phyloP scores from a whole-genome alignment of 2,888 invertebrate species.

The Oscheius sp. region DNA sequence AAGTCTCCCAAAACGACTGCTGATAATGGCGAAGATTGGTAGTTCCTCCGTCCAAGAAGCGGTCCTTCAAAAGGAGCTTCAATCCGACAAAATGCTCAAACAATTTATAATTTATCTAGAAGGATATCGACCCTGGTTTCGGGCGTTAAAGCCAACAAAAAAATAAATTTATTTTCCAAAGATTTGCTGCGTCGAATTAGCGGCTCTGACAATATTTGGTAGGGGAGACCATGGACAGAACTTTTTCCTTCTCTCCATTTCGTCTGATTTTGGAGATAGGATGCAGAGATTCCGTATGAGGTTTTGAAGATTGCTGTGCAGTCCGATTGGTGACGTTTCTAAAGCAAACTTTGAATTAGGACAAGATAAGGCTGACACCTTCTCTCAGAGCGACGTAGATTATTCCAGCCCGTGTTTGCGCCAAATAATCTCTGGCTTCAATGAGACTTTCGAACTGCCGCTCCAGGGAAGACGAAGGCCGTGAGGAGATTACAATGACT shows the following conservation, averaged over 20 bases:
- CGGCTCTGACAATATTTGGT: neutral
- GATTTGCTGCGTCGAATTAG: constrained; percentile 1
- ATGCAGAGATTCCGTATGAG: neutral
- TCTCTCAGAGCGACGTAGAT: neutral
- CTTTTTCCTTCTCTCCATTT: neutral
- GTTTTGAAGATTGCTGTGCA: neutral
- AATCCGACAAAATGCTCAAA: too few relatives aligned
- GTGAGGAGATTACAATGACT: constrained; percentile 21
- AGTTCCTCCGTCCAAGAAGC: too few relatives aligned
- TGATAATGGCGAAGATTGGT: too few relatives aligned
- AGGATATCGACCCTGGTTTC: too few relatives aligned
- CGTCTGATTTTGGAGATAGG: neutral
- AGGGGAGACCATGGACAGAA: neutral
- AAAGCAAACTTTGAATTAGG: neutral
- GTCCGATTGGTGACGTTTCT: neutral
- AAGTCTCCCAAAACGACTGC: too few relatives aligned
- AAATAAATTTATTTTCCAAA: neutral
- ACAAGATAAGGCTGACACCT: neutral
- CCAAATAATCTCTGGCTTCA: constrained; percentile 6
- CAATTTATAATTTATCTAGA: too few relatives aligned
- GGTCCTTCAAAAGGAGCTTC: too few relatives aligned
- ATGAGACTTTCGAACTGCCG: constrained; percentile 5
- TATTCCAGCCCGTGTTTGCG: neutral
- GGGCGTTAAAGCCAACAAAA: too few relatives aligned
- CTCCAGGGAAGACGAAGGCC: constrained; percentile 8